Evolutionary conservation across 2,888 invertebrate genomes (phyloP), one percentile per base, ranked within the genome.

Genomic region (Scaptomyza flava): DNA sequence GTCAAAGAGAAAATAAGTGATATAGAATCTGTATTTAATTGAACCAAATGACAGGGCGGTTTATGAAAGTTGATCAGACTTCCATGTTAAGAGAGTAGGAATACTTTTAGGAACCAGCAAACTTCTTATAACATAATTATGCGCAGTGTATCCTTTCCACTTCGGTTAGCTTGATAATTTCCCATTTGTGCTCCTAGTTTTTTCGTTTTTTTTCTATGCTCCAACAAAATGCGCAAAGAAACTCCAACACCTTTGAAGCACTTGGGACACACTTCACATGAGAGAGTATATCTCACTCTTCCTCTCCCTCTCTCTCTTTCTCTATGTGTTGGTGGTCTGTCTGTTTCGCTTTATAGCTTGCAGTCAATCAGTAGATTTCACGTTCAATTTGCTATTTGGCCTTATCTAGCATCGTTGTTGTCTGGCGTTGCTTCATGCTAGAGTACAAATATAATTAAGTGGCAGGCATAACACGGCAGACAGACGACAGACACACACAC

Each of bases 391-490:
- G 76, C 63, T 68, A 68, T 77, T 86, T 71, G 71, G 68, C 33
- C 81, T 57, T 60, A 63, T 53, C 67, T 77, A 64, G 34, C 57
- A 43, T 31, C 63, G 66, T 69, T 65, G 78, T 87, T 65, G 78
- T 87, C 81, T 78, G 72, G 43, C 34, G 17, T 12, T 34, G 43
- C 51, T 38, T 43, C 52, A 57, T 36, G 52, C 38, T 45, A 65
- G 51, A 72, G 48, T 79, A 68, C 68, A 79, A 84, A 82, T 84
- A 81, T 82, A 82, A 82, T 82, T 87, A 82, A 87, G 81, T 72
- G 76, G 51, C 71, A 58, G 72, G 53, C n/a, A 57, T 68, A 78
- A 67, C 72, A 68, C 53, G 63, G 17, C 64, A 72, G 63, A 67
- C 73, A 64, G n/a, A 51, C 57, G 41, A 52, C 34, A 33, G 57